Conservation (phyloP, 2,113 vertebrate genomes). For the Psittacara wagleri region DNA sequence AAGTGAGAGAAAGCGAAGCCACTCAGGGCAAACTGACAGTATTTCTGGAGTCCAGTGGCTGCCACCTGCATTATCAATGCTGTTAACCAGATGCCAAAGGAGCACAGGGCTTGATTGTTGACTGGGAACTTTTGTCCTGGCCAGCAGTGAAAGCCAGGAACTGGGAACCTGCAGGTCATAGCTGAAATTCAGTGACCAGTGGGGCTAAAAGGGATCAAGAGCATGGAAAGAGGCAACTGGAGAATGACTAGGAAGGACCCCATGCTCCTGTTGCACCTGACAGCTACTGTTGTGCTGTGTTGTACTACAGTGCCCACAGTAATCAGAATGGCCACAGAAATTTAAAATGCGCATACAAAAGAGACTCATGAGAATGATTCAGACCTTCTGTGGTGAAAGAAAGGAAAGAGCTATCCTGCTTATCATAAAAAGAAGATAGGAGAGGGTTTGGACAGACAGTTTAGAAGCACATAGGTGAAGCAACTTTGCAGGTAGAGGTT, state of each 20-base stretch:
- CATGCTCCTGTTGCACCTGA: not conserved
- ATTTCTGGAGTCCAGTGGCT: not conserved
- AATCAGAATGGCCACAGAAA: not conserved
- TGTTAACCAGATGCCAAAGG: not conserved
- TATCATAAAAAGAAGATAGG: not conserved
- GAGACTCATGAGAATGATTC: not conserved
- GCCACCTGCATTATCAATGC: not conserved
- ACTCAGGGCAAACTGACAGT: not conserved
- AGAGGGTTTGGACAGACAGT: rapidly evolving
- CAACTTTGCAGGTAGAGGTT: not conserved
- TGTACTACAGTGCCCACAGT: not conserved
- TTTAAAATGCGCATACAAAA: not conserved
- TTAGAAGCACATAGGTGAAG: not conserved
- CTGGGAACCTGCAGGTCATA: not conserved
- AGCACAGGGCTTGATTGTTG: rapidly evolving
- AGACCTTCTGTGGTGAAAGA: not conserved
- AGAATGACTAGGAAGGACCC: not conserved
- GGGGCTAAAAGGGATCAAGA: not conserved
- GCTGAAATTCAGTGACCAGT: not conserved
- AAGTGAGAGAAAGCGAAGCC: not conserved
- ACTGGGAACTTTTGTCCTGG: not conserved
- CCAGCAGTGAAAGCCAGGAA: not conserved
- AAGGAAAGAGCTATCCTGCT: not conserved
- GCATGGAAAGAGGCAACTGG: not conserved
- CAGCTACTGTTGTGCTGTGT: not conserved